Evolutionary conservation across 64 coral and sea anemone species (phyloP).

Genomic region (Stichodactyla mertensii): DNA sequence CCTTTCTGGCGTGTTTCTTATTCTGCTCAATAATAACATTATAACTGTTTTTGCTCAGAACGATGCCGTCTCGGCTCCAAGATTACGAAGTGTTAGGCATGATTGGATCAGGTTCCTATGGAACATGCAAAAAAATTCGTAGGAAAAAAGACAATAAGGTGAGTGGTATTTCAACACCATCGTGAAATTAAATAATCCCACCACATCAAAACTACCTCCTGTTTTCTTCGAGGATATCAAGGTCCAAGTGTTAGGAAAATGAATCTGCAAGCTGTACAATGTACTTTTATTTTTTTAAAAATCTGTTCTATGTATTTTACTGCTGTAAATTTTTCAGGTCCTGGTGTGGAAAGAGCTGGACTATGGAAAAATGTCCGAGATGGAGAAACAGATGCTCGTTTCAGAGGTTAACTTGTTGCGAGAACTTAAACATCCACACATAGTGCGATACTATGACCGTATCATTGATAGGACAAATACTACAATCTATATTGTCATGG

Average conservation of each 20-base stretch:
- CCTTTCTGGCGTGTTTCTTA: background rate
- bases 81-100: conserved; percentile 70
- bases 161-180: background rate
- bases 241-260: background rate
- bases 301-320: background rate
- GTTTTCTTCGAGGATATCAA: no score
- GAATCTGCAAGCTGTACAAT: background rate
- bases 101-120: conserved; percentile 97
- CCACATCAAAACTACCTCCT: no score
- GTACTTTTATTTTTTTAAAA: background rate
- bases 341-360: conserved; percentile 98
- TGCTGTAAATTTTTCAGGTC: conserved; percentile 37
- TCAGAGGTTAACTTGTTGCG: conserved; percentile 97
- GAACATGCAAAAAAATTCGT: conserved; percentile 88
- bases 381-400: conserved; percentile 95
- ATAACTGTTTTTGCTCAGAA: background rate
- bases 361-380: conserved; percentile 93
- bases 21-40: background rate
- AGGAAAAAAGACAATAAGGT: conserved; percentile 92
- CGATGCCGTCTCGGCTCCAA: conserved; percentile 82
- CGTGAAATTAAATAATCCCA: no score
- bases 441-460: conserved; percentile 93
- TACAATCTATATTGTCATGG: conserved; percentile 98
- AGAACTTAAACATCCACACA: conserved; percentile 93
- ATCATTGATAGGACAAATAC: conserved; percentile 94